Base-by-base conservation (phyloP, 2,888 invertebrate genomes). In the Eurois occulta region DNA sequence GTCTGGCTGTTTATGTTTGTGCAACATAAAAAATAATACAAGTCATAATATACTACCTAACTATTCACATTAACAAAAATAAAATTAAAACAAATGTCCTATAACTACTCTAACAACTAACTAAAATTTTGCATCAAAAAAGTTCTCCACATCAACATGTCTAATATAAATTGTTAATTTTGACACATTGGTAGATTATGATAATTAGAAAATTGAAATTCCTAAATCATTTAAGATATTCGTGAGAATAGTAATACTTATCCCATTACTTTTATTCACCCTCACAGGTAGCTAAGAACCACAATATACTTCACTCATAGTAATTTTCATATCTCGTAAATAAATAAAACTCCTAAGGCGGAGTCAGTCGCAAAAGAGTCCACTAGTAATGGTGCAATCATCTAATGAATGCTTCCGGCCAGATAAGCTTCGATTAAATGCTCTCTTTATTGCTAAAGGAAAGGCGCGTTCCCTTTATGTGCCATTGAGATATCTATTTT, bases 371-470 rank as follows among this genome's bases (percentile, higher is more conserved):
- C 88, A 89, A 92, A 94, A 93, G 93, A 95, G 95, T 95, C 94
- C 94, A 94, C 93, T 94, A 94, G 96, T 95, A 96, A 96, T 93
- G 93, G 95, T 90, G 96, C 96, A 97, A 97, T 97, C 96, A 96
- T 97, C 96, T 97, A 97, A 97, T 97, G 97, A 97, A 96, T 95
- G 96, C 96, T 96, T 95, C 95, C 95, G 96, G 95, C 93, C 94
- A 96, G 96, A 96, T 96, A 96, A 96, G 95, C 95, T 95, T 95
- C 95, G 96, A 96, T 96, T 96, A 96, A 96, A 96, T 96, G 96
- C 95, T 95, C 94, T 94, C 95, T 96, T 96, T 96, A 96, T 96
- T 95, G 95, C 96, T 87, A 91, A 94, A 95, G 95, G 95, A 95
- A 95, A 95, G 96, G 96, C 94, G 95, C 93, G 95, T 92, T 94